phyloP scores from a whole-genome alignment of 2,888 invertebrate genomes.

The Crioceris asparagi region DNA sequence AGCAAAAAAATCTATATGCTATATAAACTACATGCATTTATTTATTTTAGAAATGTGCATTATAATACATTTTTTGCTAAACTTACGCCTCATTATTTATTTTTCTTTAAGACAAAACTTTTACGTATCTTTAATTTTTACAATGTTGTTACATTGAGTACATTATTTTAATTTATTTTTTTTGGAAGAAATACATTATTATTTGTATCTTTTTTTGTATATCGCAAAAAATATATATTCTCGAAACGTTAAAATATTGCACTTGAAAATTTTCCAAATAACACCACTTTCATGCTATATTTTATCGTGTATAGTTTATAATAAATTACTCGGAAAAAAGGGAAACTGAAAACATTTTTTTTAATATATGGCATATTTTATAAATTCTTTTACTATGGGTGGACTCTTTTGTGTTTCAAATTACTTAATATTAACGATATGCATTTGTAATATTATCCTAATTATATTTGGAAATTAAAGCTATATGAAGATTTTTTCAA shows the following conservation, averaged over 20 bases:
- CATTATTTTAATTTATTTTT: no score
- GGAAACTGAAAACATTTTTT: background rate
- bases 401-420: slow-evolving; percentile 29
- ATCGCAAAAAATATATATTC: slow-evolving; percentile 33
- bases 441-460: slow-evolving; percentile 31
- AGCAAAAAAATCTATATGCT: no score
- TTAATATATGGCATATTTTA: slow-evolving; percentile 23
- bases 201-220: slow-evolving; percentile 30
- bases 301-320: slow-evolving; percentile 17
- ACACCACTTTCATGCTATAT: slow-evolving; percentile 24
- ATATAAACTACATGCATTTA: slow-evolving; percentile 35
- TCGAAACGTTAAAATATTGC: slow-evolving; percentile 32
- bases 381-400: slow-evolving; percentile 27
- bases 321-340: background rate
- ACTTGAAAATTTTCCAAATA: slow-evolving; percentile 25
- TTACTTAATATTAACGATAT: slow-evolving; percentile 35
- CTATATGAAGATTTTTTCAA: slow-evolving; percentile 23
- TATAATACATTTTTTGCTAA: slow-evolving; percentile 32
- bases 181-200: slow-evolving; percentile 33
- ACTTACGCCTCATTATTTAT: slow-evolving; percentile 23
- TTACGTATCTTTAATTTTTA: slow-evolving; percentile 37
- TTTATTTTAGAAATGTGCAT: slow-evolving; percentile 39
- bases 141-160: slow-evolving; percentile 36
- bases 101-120: slow-evolving; percentile 23
- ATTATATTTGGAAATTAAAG: slow-evolving; percentile 32